Evolutionary conservation across 2,797 vertebrate genomes (phyloP).

Genomic region (Microtus obscurus): DNA sequence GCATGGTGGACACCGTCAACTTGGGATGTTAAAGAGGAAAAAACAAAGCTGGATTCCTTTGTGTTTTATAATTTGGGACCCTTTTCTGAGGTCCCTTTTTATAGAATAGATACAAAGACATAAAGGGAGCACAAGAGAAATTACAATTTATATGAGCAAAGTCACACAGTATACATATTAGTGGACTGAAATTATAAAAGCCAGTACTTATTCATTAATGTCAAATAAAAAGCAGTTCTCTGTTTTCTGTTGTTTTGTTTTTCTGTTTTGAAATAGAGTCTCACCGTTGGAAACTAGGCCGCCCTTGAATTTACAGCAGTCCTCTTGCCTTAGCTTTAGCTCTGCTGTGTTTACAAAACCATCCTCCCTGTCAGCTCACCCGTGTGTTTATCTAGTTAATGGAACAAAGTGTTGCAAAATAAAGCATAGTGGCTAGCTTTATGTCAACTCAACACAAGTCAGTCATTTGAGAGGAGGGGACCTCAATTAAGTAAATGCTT

Average conservation of each 20-base stretch:
- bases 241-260: neutral
- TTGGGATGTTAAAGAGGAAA: neutral
- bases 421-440: neutral
- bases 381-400: neutral
- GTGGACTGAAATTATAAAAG: slow-evolving; percentile 23
- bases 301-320: neutral
- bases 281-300: neutral
- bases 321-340: neutral
- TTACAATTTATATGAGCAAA: neutral
- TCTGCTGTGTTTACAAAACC: neutral
- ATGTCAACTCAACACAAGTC: neutral
- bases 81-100: neutral
- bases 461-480: neutral
- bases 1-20: neutral
- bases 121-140: slow-evolving; percentile 27
- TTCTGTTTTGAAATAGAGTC: neutral
- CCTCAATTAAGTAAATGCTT: neutral
- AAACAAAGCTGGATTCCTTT: neutral
- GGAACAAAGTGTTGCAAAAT: neutral
- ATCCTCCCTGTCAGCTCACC: neutral
- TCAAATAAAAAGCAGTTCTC: neutral
- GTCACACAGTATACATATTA: neutral
- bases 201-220: neutral
- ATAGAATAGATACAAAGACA: neutral
- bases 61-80: neutral